Evolutionary conservation across 2,888 invertebrate genomes (phyloP).

Genomic region (Rhagonycha lutea): DNA sequence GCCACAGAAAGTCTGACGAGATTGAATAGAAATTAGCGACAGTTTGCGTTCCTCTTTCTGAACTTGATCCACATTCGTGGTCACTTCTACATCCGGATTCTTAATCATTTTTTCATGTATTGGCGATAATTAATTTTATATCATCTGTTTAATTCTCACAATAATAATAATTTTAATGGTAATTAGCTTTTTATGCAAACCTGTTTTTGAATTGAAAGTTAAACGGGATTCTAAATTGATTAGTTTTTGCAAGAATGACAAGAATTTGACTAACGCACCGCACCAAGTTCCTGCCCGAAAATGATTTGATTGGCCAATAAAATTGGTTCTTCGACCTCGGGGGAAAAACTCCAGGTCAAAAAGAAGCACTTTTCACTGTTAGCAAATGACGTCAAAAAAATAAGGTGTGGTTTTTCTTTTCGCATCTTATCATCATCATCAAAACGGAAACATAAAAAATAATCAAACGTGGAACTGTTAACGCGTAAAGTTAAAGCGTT

Average conservation of each 20-base stretch:
- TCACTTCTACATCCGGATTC: conserved; percentile 19
- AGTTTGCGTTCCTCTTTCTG: conserved; percentile 35
- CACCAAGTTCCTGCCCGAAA: background rate
- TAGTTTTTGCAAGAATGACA: background rate
- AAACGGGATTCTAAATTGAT: background rate
- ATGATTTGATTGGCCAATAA: background rate
- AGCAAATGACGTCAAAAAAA: background rate
- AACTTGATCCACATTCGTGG: conserved; percentile 39
- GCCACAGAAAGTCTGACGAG: conserved; percentile 36
- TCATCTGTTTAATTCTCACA: background rate
- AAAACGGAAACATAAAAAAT: background rate
- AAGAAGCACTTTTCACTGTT: background rate
- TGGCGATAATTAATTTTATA: background rate
- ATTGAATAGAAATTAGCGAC: conserved; percentile 35
- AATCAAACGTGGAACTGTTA: background rate
- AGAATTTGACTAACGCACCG: background rate
- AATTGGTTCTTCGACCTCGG: background rate
- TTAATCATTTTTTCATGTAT: conserved; percentile 5
- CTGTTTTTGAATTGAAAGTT: background rate
- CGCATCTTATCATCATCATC: background rate
- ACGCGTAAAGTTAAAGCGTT: background rate
- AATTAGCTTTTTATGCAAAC: background rate
- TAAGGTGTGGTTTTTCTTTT: background rate
- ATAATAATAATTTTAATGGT: background rate
- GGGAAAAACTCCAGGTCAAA: background rate